Evolutionary conservation across 1,140 invertebrate species (phyloP).

Genomic region (Metopolophium dirhodum): DNA sequence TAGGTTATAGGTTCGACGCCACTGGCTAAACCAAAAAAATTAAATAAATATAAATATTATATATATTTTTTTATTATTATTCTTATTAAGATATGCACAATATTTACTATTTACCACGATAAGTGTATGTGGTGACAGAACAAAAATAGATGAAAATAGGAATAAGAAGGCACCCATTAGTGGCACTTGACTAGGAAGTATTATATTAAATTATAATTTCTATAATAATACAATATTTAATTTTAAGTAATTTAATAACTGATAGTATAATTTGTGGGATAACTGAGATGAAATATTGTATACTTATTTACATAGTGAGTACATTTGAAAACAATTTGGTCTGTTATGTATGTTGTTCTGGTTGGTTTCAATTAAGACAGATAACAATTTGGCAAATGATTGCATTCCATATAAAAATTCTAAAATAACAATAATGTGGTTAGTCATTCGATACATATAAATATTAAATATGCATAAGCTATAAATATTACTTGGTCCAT

Average conservation of each 20-base stretch:
- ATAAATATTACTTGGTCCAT: neutral
- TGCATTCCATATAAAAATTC: neutral
- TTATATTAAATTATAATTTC: neutral
- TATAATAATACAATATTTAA: neutral
- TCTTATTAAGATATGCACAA: too few relatives aligned
- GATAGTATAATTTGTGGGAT: neutral
- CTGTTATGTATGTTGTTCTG: neutral
- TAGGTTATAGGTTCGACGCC: too few relatives aligned
- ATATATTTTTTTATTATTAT: too few relatives aligned
- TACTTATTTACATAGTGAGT: neutral
- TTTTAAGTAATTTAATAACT: neutral
- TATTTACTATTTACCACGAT: too few relatives aligned
- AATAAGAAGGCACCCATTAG: too few relatives aligned
- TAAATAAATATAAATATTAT: too few relatives aligned
- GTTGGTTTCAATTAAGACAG: neutral
- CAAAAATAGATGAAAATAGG: too few relatives aligned
- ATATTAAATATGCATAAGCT: neutral
- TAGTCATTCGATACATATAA: neutral
- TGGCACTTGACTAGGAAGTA: too few relatives aligned
- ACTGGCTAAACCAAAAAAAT: neutral
- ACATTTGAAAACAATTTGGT: neutral
- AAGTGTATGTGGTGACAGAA: too few relatives aligned
- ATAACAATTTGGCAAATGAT: neutral
- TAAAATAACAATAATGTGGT: neutral
- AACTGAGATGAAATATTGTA: neutral